Evolutionary conservation across 2,888 invertebrate genomes (phyloP).

Genomic region (Tetragnatha montana): DNA sequence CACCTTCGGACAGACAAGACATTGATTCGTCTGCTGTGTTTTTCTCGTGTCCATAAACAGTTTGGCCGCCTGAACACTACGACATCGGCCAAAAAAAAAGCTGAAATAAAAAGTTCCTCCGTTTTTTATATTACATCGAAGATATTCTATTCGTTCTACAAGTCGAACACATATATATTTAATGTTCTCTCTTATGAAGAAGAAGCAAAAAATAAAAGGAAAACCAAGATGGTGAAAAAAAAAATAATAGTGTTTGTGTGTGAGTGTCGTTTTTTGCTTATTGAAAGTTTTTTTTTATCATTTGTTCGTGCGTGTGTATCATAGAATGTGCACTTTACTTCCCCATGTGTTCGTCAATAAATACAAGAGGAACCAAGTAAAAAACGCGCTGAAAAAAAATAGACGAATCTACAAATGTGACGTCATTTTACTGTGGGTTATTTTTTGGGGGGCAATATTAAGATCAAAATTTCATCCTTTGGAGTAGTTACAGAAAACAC

Average conservation of each 20-base stretch:
- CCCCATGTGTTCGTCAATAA: constrained; percentile 42
- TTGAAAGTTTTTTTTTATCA: no score
- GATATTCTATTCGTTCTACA: constrained; percentile 67
- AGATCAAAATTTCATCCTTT: no score
- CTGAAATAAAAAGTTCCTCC: constrained; percentile 68
- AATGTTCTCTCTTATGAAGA: constrained; percentile 69
- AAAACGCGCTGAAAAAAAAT: no score
- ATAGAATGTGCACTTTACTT: constrained; percentile 58
- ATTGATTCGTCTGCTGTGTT: not conserved
- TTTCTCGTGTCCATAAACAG: not conserved
- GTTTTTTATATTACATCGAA: constrained; percentile 71
- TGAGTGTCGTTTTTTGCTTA: constrained; percentile 9
- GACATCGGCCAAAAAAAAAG: constrained; percentile 48
- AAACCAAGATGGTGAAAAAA: constrained; percentile 19
- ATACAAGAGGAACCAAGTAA: no score
- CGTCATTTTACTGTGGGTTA: no score
- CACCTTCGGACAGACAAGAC: not conserved
- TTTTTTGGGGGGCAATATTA: no score
- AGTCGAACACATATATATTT: constrained; percentile 63
- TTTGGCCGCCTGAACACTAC: constrained; percentile 14
- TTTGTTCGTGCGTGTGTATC: constrained; percentile 56
- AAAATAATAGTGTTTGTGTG: constrained; percentile 64
- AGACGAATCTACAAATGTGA: no score
- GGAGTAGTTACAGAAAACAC: no score
- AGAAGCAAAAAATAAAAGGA: constrained; percentile 52